These are phyloP conservation scores for Burhinus oedicnemus DNA, from an alignment of 2,113 vertebrate genomes.

Conservation along the genomic window DNA sequence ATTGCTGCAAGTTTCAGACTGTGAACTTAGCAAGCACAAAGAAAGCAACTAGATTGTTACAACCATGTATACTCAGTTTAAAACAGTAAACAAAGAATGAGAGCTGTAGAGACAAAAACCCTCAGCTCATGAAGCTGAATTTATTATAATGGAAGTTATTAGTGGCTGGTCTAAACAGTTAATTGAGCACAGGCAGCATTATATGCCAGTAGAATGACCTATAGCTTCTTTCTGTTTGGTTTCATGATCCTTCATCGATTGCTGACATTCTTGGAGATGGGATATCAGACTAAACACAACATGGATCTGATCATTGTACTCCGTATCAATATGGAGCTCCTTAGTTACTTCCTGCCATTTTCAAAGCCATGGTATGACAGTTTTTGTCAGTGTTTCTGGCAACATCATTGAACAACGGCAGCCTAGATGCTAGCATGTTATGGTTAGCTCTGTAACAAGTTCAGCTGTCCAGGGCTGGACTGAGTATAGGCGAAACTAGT, in stretches of 20 bases:
- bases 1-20: neutral
- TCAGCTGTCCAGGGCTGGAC: neutral
- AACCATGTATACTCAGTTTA: neutral
- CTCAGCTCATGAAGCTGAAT: neutral
- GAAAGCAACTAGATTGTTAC: neutral
- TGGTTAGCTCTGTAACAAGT: neutral
- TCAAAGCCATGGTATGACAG: neutral
- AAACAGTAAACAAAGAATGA: neutral
- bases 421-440: neutral
- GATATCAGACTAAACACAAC: neutral
- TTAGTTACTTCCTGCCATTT: neutral
- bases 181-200: neutral
- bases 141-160: neutral
- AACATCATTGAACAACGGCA: neutral
- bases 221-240: neutral
- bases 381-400: neutral
- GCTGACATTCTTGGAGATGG: neutral
- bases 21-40: neutral
- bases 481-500: neutral
- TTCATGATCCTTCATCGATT: neutral
- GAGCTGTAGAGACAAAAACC: neutral
- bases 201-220: neutral
- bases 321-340: neutral
- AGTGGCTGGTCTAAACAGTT: neutral
- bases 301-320: neutral